Conservation (phyloP, 2,113 vertebrate species). For the Caretta caretta region DNA sequence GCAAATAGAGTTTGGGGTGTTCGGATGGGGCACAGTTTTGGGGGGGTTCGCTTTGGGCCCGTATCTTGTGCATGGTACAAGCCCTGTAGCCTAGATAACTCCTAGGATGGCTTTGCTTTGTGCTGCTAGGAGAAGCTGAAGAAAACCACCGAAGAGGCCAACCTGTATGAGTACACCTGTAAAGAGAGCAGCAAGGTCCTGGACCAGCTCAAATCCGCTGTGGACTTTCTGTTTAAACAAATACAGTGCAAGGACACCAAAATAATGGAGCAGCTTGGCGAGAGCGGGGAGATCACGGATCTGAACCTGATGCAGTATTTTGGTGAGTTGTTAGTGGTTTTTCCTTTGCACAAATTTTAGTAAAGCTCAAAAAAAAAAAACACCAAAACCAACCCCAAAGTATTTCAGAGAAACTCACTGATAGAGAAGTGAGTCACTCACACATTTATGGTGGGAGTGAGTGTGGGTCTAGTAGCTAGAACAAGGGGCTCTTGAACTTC, state of each 20-base stretch:
- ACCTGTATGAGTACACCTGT: neutral
- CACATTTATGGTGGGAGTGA: neutral
- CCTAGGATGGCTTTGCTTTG: neutral
- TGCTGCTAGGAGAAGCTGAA: conserved; percentile 60
- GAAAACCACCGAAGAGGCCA: conserved; percentile 25
- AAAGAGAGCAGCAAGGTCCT: conserved; percentile 45
- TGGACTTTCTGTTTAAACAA: conserved; percentile 48
- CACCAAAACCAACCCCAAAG: no score
- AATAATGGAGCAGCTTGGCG: conserved; percentile 62
- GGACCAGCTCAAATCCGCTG: neutral
- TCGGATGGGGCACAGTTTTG: neutral
- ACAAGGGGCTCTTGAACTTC: neutral
- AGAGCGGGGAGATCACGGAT: conserved; percentile 34
- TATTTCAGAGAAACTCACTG: neutral
- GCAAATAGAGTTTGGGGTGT: neutral
- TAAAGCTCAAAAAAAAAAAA: neutral
- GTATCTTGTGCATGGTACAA: neutral
- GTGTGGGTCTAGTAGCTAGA: neutral
- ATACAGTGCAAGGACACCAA: neutral
- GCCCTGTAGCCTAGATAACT: neutral
- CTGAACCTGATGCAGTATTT: conserved; percentile 68
- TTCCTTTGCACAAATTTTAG: neutral
- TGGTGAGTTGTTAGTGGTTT: conserved; percentile 49
- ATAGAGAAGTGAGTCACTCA: neutral
- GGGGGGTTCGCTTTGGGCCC: neutral